phyloP scores from a whole-genome alignment of 2,888 invertebrate species.

The Helicoverpa assulta region DNA sequence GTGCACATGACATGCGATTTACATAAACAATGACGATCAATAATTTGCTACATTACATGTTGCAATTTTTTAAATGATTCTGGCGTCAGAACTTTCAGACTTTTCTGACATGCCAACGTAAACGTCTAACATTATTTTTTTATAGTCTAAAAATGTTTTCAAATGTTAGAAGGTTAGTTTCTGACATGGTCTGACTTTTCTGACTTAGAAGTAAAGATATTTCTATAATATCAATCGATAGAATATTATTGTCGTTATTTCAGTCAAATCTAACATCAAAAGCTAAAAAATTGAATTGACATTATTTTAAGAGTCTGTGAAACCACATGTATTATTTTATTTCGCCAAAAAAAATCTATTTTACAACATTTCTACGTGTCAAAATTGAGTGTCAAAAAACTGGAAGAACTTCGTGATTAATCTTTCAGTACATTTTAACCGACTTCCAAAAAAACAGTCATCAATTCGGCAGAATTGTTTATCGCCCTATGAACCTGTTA shows the following conservation, averaged over 20 bases:
- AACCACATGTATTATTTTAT: too few species aligned
- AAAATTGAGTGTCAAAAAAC: too few species aligned
- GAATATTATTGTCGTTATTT: slow-evolving; percentile 38
- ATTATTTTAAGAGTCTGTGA: too few species aligned
- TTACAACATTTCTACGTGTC: too few species aligned
- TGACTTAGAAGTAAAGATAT: not conserved
- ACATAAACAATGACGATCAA: too few species aligned
- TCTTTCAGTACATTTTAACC: too few species aligned
- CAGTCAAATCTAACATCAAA: slow-evolving; percentile 23
- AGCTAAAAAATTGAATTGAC: not conserved
- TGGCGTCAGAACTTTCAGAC: slow-evolving; percentile 13
- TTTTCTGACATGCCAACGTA: not conserved
- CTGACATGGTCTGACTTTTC: slow-evolving; percentile 8
- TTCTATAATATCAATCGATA: slow-evolving; percentile 23
- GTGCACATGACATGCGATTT: too few species aligned
- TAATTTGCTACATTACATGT: not conserved
- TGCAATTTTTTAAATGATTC: not conserved
- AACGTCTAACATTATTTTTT: slow-evolving; percentile 1
- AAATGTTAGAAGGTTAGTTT: slow-evolving; percentile 2
- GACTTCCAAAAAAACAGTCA: too few species aligned
- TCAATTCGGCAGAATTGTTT: too few species aligned
- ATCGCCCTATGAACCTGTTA: too few species aligned
- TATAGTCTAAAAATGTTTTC: not conserved
- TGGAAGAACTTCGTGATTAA: too few species aligned
- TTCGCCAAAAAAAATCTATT: too few species aligned